Evolutionary conservation across 2,113 vertebrate genomes (phyloP).

Genomic region (Passer domesticus): DNA sequence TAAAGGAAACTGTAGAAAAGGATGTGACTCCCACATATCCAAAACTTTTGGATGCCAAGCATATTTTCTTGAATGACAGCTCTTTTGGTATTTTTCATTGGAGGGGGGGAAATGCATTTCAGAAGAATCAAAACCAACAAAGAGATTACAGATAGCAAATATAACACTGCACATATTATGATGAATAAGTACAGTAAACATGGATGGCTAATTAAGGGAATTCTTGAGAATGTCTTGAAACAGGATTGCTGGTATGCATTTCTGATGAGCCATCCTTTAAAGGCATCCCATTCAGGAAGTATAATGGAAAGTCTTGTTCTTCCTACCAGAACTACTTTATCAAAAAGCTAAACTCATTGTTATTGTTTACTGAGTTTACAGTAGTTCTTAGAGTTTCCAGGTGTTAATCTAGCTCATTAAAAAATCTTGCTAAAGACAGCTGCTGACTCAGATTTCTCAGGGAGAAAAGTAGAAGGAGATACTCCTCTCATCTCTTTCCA

Average conservation of each 20-base stretch:
- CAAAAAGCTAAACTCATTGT: neutral
- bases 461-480: neutral
- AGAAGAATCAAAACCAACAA: conserved; percentile 77
- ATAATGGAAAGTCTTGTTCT: neutral
- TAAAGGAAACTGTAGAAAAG: conserved; percentile 65
- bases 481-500: neutral
- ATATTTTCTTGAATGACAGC: conserved; percentile 82
- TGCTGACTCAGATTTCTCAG: neutral
- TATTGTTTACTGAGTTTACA: neutral
- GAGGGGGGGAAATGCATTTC: conserved; percentile 69
- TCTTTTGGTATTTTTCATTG: conserved; percentile 69
- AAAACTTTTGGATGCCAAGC: conserved; percentile 72
- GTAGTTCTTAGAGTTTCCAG: neutral
- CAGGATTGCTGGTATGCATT: conserved; percentile 22
- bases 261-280: neutral
- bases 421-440: neutral
- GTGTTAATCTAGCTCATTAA: neutral
- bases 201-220: conserved; percentile 57
- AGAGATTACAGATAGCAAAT: conserved; percentile 74
- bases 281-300: neutral
- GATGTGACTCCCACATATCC: conserved; percentile 75
- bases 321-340: neutral
- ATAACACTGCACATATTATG: conserved; percentile 76
- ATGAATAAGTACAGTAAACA: conserved; percentile 67
- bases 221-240: conserved; percentile 58